Percentiles rank a stretch among this genome's conserved stretches.
Conservation (phyloP, 1,140 invertebrate genomes). For the Theocolax elegans region DNA sequence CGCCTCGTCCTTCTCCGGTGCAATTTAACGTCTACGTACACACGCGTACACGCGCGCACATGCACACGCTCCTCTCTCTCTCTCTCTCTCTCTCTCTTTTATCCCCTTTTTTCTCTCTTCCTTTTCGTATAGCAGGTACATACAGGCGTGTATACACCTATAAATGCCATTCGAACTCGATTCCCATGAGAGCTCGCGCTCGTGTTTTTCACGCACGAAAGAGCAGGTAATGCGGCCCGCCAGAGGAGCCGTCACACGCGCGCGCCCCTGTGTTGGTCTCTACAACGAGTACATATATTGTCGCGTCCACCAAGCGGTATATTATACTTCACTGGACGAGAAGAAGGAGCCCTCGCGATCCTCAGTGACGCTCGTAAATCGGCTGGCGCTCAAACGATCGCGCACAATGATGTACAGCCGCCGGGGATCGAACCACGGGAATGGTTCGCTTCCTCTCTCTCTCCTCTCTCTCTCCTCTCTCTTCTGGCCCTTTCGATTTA, state of each 20-base stretch:
- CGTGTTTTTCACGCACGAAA: slow-evolving; percentile 17
- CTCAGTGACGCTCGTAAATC: not conserved
- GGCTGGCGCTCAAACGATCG: not conserved
- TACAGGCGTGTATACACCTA: not conserved
- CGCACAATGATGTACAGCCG: not conserved
- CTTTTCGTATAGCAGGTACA: not conserved
- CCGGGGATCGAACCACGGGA: too few species aligned
- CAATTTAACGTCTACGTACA: not conserved
- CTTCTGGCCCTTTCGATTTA: not conserved
- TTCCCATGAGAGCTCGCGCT: slow-evolving; percentile 6
- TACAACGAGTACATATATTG: not conserved
- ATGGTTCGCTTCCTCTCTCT: too few species aligned
- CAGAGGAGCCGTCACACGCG: not conserved
- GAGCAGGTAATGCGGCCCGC: slow-evolving; percentile 2
- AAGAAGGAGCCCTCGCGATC: not conserved
- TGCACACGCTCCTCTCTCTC: not conserved
- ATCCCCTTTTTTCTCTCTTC: not conserved
- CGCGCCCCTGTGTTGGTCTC: not conserved
- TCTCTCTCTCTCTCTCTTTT: not conserved
- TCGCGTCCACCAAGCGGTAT: too few species aligned
- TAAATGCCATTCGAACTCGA: slow-evolving; percentile 18
- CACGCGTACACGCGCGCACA: not conserved
- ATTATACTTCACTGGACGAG: not conserved
- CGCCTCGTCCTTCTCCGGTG: not conserved
- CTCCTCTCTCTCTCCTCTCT: too few species aligned